A percentile compares a stretch with the other conserved stretches of the same genome.
Conservation (phyloP, 2,113 vertebrate species). For the Sarotherodon lohbergeri region DNA sequence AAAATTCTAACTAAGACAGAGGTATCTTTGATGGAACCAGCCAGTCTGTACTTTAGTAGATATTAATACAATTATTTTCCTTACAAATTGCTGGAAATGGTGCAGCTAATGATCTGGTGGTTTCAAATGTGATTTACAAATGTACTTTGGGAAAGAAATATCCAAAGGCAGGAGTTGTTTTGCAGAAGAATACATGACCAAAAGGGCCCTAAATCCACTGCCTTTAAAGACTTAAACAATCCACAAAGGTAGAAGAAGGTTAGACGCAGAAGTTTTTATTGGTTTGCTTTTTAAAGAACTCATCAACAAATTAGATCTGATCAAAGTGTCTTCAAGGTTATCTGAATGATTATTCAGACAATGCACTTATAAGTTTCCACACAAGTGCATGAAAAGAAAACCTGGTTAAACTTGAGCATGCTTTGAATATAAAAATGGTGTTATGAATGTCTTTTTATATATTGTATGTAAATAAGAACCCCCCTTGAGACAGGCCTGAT, state of each 20-base stretch:
- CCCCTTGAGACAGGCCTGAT: background rate
- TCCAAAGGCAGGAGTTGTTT: background rate
- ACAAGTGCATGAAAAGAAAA: background rate
- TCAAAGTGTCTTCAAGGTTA: background rate
- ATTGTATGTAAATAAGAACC: background rate
- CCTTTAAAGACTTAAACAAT: background rate
- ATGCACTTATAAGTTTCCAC: background rate
- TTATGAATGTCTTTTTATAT: background rate
- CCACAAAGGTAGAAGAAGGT: background rate
- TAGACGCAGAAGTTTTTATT: background rate
- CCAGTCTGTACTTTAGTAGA: fast-evolving
- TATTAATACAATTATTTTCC: background rate
- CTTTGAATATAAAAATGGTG: background rate
- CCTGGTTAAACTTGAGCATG: background rate
- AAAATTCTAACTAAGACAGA: background rate
- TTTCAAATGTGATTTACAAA: background rate
- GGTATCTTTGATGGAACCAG: background rate
- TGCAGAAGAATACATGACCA: background rate
- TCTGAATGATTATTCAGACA: background rate
- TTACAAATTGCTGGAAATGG: background rate
- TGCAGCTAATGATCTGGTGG: background rate
- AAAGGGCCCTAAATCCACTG: background rate
- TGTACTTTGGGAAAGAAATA: background rate
- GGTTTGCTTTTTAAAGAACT: background rate
- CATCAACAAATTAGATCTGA: background rate